A percentile compares a stretch with the other conserved stretches of the same genome.
Conservation (phyloP, 2,113 vertebrate genomes). For the Grus americana region DNA sequence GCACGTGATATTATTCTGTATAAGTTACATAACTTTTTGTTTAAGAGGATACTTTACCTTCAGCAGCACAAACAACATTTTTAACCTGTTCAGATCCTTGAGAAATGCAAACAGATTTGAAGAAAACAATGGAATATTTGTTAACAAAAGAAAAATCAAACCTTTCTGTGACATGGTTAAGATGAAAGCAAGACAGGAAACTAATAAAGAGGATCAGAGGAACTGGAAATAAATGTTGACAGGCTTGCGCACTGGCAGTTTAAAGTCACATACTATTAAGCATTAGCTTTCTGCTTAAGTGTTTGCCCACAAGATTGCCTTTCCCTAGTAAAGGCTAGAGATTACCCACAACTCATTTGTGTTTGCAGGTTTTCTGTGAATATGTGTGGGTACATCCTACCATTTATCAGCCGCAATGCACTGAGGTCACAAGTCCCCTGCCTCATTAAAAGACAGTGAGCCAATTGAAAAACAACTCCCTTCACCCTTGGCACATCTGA, state of each 20-base stretch:
- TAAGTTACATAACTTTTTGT: slow-evolving; percentile 54
- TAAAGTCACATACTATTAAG: slow-evolving; percentile 31
- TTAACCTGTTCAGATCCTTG: slow-evolving; percentile 30
- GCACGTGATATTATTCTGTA: slow-evolving; percentile 42
- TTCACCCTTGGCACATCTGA: background rate
- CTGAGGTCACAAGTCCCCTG: slow-evolving; percentile 49
- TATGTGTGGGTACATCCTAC: background rate
- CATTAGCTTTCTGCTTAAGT: slow-evolving; percentile 41
- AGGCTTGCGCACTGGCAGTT: slow-evolving; percentile 30
- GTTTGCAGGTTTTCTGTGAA: slow-evolving; percentile 38
- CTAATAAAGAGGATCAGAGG: slow-evolving; percentile 61
- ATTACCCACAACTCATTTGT: slow-evolving; percentile 31
- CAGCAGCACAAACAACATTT: slow-evolving; percentile 14
- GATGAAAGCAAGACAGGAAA: slow-evolving; percentile 45
- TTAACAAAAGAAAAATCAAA: slow-evolving; percentile 14
- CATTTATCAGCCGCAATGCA: slow-evolving; percentile 33
- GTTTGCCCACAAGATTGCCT: slow-evolving; percentile 45
- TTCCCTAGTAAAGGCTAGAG: slow-evolving; percentile 15
- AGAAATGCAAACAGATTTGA: background rate
- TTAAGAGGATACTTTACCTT: slow-evolving; percentile 2
- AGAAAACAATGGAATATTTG: background rate
- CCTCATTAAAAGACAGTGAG: slow-evolving; percentile 36
- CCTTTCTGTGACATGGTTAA: slow-evolving; percentile 24
- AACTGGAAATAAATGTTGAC: slow-evolving; percentile 47
- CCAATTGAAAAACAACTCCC: slow-evolving; percentile 25